A percentile compares a stretch with the other conserved stretches of the same genome.
phyloP scores from a whole-genome alignment of 2,888 invertebrate genomes.

The Anodontia alba region DNA sequence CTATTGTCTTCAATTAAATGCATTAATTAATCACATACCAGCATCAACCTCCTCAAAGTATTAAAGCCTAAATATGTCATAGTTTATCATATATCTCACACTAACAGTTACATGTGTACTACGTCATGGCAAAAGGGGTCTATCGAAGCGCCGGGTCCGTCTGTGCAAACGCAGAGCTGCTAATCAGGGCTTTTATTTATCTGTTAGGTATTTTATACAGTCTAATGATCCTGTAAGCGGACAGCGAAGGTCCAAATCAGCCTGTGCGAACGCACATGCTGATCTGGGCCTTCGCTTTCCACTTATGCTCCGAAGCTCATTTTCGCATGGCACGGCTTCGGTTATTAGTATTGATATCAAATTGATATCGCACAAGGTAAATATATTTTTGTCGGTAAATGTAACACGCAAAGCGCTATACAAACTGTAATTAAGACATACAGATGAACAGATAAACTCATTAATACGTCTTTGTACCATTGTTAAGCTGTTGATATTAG shows the following conservation, averaged over 20 bases:
- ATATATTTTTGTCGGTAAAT: background rate
- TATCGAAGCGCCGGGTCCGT: too few relatives aligned
- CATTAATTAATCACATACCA: background rate
- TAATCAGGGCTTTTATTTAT: too few relatives aligned
- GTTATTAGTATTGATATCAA: background rate
- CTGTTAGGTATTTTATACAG: too few relatives aligned
- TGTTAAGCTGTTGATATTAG: background rate
- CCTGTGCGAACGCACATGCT: background rate
- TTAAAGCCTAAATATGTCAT: background rate
- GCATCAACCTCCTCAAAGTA: background rate
- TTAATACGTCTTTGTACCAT: background rate
- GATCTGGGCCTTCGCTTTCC: background rate
- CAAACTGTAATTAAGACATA: background rate
- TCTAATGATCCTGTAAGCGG: background rate
- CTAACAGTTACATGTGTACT: background rate
- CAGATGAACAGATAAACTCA: constrained; percentile 2
- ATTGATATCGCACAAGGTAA: background rate
- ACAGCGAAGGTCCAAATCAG: background rate
- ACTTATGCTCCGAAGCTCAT: background rate
- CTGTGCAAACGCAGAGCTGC: too few relatives aligned
- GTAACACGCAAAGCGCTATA: background rate
- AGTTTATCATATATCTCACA: constrained; percentile 2
- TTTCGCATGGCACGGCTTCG: background rate
- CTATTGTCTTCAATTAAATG: background rate
- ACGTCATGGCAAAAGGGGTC: too few relatives aligned